A percentile compares a stretch with the other conserved stretches of the same genome.
Conservation (phyloP, 2,113 vertebrate genomes). For the Laticauda colubrina region DNA sequence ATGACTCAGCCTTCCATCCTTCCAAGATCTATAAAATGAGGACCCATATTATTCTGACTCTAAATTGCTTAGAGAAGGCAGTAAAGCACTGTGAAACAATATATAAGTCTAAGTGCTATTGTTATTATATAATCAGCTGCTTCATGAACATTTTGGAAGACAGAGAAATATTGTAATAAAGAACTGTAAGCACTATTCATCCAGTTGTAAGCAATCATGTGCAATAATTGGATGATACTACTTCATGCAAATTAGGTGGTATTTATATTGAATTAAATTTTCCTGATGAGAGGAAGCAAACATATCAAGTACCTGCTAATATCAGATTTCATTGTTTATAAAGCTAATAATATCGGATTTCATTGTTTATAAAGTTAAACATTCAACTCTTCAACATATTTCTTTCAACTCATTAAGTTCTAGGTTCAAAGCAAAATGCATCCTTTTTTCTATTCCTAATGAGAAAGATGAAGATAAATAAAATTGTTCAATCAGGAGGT, state of each 20-base stretch:
- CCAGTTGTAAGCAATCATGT: not conserved
- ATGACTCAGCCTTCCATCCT: too few species aligned
- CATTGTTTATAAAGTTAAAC: not conserved
- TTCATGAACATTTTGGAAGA: not conserved
- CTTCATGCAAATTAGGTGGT: not conserved
- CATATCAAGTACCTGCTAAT: not conserved
- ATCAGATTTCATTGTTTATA: not conserved
- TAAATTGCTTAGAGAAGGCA: too few species aligned
- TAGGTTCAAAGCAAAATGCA: not conserved
- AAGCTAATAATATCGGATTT: not conserved
- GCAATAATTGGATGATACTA: not conserved
- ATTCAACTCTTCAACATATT: not conserved
- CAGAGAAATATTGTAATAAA: not conserved
- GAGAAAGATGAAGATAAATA: not conserved
- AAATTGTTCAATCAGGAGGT: not conserved
- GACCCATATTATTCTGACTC: too few species aligned
- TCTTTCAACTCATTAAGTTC: not conserved
- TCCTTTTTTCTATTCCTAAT: not conserved
- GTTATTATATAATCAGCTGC: not conserved
- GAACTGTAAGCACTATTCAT: not conserved
- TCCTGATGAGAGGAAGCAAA: not conserved
- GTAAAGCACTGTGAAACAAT: too few species aligned
- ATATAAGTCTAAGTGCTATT: too few species aligned
- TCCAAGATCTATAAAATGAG: too few species aligned
- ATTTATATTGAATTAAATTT: not conserved